Percentiles rank a stretch among this genome's conserved stretches.
Evolutionary conservation across 2,113 vertebrate genomes (phyloP).

Genomic region (Salminus brasiliensis): DNA sequence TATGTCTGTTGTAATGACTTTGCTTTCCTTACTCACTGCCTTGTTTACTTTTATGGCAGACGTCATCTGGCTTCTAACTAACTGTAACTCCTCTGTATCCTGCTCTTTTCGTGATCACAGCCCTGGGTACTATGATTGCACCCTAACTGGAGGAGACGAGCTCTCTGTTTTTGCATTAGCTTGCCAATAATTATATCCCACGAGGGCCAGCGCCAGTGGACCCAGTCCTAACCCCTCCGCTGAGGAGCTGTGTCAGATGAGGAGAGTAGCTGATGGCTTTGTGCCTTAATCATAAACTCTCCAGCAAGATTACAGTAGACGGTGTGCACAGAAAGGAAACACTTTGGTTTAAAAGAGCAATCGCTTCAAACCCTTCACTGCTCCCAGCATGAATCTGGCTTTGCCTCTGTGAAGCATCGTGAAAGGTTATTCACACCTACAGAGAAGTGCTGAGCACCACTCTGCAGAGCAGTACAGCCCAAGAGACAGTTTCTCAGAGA

Average conservation of each 20-base stretch:
- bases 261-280: background rate
- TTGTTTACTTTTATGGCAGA: background rate
- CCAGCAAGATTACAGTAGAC: background rate
- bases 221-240: background rate
- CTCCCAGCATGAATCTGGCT: conserved; percentile 50
- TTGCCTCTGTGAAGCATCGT: conserved; percentile 57
- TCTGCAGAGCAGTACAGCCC: background rate
- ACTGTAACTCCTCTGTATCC: background rate
- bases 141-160: background rate
- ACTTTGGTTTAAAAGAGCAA: conserved; percentile 38
- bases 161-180: background rate
- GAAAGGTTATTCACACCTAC: conserved; percentile 73
- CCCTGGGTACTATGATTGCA: background rate
- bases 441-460: conserved; percentile 50
- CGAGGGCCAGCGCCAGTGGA: background rate
- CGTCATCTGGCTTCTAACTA: background rate
- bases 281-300: background rate
- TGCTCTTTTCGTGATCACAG: background rate
- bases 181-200: conserved; percentile 22
- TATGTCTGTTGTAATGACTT: background rate
- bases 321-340: background rate
- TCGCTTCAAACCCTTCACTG: conserved; percentile 16
- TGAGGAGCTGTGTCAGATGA: background rate
- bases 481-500: background rate
- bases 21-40: background rate